Conservation (phyloP, 2,797 vertebrate species). For the Bradypodion pumilum region DNA sequence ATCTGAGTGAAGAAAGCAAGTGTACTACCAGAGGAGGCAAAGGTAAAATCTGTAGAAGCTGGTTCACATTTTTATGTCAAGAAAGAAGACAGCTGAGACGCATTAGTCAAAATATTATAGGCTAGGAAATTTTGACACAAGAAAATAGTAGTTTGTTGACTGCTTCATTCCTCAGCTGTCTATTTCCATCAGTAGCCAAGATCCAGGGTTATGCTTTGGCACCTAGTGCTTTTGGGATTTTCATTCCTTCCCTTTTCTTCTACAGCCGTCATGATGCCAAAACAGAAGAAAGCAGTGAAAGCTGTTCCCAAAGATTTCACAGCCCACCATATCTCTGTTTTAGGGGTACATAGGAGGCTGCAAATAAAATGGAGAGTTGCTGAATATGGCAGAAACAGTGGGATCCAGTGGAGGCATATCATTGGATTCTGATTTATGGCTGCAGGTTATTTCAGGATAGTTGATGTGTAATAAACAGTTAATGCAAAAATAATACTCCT, state of each 20-base stretch:
- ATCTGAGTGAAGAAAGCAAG: neutral
- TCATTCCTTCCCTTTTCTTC: no score
- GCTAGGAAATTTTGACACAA: conserved; percentile 29
- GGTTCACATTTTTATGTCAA: neutral
- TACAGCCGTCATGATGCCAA: no score
- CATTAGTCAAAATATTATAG: conserved; percentile 41
- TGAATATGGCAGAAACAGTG: no score
- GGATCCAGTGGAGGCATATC: no score
- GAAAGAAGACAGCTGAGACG: neutral
- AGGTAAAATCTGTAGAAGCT: neutral
- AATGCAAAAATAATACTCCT: conserved; percentile 11
- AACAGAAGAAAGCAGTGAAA: no score
- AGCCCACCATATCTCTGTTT: no score
- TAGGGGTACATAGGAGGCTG: no score
- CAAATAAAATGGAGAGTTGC: no score
- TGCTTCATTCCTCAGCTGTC: conserved; percentile 50
- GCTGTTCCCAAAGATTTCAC: no score
- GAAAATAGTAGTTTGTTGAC: conserved; percentile 54
- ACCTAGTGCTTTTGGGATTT: neutral
- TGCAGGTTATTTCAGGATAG: conserved; percentile 55
- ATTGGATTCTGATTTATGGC: neutral
- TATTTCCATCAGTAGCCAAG: conserved; percentile 37
- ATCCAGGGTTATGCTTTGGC: neutral
- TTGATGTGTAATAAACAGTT: conserved; percentile 21
- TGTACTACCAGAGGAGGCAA: neutral